phyloP scores from a whole-genome alignment of 2,113 vertebrate species.

The Melospiza georgiana region DNA sequence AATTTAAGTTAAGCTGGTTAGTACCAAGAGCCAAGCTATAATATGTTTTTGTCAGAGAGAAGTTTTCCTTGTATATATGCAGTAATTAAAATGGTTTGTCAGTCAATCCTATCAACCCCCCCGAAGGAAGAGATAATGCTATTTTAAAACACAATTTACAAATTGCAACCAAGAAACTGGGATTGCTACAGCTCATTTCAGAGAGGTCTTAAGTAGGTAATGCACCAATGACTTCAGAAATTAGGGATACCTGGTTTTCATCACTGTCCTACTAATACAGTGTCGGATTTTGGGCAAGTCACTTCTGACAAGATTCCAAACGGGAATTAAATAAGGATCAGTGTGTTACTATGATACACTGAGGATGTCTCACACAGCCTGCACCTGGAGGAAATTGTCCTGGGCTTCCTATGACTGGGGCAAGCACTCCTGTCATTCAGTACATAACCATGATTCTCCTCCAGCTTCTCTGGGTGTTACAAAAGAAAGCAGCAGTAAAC shows the following conservation, averaged over 20 bases:
- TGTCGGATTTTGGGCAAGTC: background rate
- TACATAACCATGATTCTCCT: background rate
- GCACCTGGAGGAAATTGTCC: background rate
- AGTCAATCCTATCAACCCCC: background rate
- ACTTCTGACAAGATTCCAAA: background rate
- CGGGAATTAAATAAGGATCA: background rate
- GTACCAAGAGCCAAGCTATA: constrained; percentile 54
- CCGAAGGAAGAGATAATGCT: background rate
- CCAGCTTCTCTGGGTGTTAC: background rate
- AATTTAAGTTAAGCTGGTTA: constrained; percentile 69
- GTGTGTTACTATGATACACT: background rate
- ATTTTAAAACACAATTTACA: background rate
- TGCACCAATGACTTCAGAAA: background rate
- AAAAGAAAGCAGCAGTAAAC: background rate
- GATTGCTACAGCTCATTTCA: background rate
- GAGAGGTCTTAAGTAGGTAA: background rate
- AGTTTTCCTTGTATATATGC: background rate
- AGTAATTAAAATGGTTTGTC: constrained; percentile 32
- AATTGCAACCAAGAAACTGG: background rate
- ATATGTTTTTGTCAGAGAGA: constrained; percentile 62
- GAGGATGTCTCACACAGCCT: background rate
- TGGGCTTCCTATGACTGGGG: background rate
- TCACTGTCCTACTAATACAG: background rate
- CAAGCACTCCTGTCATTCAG: background rate
- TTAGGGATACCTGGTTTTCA: background rate